These are phyloP conservation scores for Teleopsis dalmanni DNA, from an alignment of 1,140 invertebrate species.

Conservation along the genomic window DNA sequence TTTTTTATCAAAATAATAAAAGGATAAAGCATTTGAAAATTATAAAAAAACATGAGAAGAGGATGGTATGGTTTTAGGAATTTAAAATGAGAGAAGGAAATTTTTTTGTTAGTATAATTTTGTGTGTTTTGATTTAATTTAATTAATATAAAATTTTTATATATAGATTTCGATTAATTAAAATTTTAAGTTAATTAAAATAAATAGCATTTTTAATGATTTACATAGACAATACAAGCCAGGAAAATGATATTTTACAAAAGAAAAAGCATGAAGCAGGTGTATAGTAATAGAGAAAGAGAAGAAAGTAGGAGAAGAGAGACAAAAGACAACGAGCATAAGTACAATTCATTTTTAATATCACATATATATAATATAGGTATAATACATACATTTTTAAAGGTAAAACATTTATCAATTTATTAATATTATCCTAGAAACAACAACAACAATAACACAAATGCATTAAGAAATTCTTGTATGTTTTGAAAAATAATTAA, in stretches of 20 bases:
- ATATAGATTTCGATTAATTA: no score
- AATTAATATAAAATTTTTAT: no score
- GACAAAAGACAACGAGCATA: conserved; percentile 44
- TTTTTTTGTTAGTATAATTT: no score
- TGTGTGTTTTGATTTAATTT: no score
- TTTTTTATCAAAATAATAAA: neutral
- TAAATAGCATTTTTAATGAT: no score
- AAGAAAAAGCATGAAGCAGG: neutral
- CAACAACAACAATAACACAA: no score
- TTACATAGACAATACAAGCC: neutral
- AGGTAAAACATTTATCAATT: neutral
- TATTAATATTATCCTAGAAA: neutral
- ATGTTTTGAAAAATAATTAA: no score
- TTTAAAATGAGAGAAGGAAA: no score
- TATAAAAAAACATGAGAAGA: neutral
- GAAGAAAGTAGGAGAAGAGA: conserved; percentile 9
- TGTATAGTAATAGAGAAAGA: neutral
- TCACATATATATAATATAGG: neutral
- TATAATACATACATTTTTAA: conserved; percentile 1
- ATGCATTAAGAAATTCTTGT: no score
- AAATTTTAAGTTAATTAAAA: no score
- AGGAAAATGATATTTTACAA: neutral
- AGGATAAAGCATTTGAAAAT: neutral
- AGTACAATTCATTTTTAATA: conserved; percentile 16
- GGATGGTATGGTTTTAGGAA: no score